Evolutionary conservation across 2,797 vertebrate genomes (phyloP), one percentile per base, ranked within the genome.

Genomic region (Austrolebias charrua): DNA sequence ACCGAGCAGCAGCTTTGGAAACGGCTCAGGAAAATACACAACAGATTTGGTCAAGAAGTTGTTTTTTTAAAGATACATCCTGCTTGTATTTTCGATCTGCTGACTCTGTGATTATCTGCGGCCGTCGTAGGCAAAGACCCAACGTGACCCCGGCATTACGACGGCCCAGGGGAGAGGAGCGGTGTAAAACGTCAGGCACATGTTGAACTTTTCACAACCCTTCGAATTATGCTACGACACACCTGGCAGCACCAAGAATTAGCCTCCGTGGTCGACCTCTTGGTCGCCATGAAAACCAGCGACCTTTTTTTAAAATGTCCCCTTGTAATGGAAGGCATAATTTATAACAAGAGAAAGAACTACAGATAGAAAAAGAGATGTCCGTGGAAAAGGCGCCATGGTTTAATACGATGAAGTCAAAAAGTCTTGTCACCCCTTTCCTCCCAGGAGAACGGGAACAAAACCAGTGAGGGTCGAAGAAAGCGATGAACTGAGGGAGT

Each of bases 331-430:
- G 83, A 91, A 90, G 89, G 86, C 87, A 87, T 84, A 75, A 80
- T 82, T 87, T 53, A 83, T 85, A 86, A 86, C 79, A 86, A 88
- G 83, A 89, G 78, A 88, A 86, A 84, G 66, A 79, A 84, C 69
- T 81, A 80, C 70, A 85, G 53, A 88, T 88, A 88, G 79, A 90
- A 92, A 89, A 91, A 84, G 82, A 87, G 88, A 92, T 91, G 90
- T 90, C 84, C 71, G 84, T 89, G 85, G 73, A 90, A 24, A 91
- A 92, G 90, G 92, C 90, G 90, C 89, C 77, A 91, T 91, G 92
- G 91, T 91, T 87, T 86, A 81, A 80, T 82, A 82, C 74, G 69
- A 90, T 88, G 85, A 83, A 89, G 83, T 75, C 60, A 90, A 90
- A 82, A 42, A 80, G 78, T 85, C 75, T 64, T 58, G 66, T 63